A percentile compares a stretch with the other conserved stretches of the same genome.
phyloP scores from a whole-genome alignment of 2,113 vertebrate genomes.

The Tachysurus vachellii region DNA sequence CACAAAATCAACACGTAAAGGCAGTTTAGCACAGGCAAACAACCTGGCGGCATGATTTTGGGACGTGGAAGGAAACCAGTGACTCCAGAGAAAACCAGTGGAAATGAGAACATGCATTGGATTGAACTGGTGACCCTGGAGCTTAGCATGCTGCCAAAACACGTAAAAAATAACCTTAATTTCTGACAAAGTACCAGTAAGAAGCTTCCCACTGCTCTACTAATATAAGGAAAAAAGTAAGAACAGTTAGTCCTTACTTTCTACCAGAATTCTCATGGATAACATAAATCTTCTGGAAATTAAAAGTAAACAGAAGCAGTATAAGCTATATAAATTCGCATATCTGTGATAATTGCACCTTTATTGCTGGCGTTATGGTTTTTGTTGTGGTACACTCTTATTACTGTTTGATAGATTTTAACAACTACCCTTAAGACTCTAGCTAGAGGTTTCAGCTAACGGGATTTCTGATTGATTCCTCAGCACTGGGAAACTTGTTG shows the following conservation, averaged over 20 bases:
- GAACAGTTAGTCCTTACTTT: not conserved
- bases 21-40: not conserved
- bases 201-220: not conserved
- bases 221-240: not conserved
- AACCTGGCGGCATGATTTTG: not conserved
- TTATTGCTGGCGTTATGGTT: not conserved
- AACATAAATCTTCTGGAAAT: not conserved
- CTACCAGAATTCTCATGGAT: not conserved
- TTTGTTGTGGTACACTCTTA: not conserved
- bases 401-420: not conserved
- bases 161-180: not conserved
- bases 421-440: not conserved
- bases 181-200: not conserved
- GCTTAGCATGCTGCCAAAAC: not conserved
- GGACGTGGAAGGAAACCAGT: not conserved
- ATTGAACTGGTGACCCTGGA: not conserved
- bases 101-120: not conserved
- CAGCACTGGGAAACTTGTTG: not conserved
- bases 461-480: not conserved
- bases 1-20: not conserved
- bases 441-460: not conserved
- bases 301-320: not conserved
- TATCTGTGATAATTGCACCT: not conserved
- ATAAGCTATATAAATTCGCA: not conserved
- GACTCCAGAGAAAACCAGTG: not conserved